These are phyloP conservation scores for Pristionchus japonicus DNA, from an alignment of 2,888 invertebrate genomes.

Conservation along the genomic window DNA sequence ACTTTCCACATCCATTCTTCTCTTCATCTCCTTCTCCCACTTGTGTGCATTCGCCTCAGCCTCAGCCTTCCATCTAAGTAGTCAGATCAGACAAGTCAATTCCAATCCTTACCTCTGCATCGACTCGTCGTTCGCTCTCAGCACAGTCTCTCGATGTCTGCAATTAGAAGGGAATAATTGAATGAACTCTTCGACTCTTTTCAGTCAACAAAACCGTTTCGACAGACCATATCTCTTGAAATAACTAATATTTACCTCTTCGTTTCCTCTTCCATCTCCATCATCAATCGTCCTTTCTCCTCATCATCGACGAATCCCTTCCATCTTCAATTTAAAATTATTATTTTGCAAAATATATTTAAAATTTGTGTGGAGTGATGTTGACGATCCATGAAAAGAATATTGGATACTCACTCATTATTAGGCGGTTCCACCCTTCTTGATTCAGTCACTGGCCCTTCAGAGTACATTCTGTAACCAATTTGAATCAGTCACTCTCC, in stretches of 20 bases:
- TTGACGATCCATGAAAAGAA: too few species aligned
- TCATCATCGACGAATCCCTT: not conserved
- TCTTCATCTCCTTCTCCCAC: not conserved
- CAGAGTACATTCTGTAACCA: not conserved
- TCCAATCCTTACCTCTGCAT: not conserved
- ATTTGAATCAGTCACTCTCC: too few species aligned
- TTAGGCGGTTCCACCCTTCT: not conserved
- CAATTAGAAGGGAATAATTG: not conserved
- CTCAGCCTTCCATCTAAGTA: not conserved
- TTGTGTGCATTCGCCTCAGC: not conserved
- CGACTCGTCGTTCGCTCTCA: not conserved
- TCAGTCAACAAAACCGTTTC: too few species aligned
- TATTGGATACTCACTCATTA: not conserved
- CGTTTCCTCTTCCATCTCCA: not conserved
- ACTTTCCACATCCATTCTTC: not conserved
- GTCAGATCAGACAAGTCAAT: not conserved
- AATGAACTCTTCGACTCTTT: too few species aligned
- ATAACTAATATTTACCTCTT: not conserved
- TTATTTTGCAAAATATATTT: too few species aligned
- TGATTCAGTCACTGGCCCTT: not conserved
- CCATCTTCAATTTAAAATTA: not conserved
- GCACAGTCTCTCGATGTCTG: not conserved
- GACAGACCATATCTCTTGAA: too few species aligned
- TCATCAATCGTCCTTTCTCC: not conserved
- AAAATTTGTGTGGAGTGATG: too few species aligned